Conservation (phyloP, 2,888 invertebrate species). For the Azorinus chamasolen region DNA sequence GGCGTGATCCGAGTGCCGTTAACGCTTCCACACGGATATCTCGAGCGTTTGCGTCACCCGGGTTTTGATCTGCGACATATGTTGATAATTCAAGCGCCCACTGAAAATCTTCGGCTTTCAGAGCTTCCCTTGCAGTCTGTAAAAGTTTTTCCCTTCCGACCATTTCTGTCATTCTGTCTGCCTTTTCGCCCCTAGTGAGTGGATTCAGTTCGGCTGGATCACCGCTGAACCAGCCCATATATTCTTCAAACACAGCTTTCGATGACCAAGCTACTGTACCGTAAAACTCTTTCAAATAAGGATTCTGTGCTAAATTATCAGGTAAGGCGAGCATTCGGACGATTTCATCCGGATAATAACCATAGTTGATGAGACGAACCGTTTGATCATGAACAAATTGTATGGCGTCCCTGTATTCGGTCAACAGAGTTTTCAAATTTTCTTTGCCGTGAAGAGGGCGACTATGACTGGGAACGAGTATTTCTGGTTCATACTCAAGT, state of each 20-base stretch:
- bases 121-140: conserved; percentile 65
- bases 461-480: conserved; percentile 81
- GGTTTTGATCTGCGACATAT: conserved; percentile 56
- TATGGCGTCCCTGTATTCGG: conserved; percentile 79
- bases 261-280: conserved; percentile 82
- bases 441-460: conserved; percentile 72
- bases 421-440: conserved; percentile 62
- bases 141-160: conserved; percentile 63
- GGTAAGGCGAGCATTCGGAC: conserved; percentile 74
- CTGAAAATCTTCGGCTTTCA: conserved; percentile 70
- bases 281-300: conserved; percentile 79
- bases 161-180: conserved; percentile 69
- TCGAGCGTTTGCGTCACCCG: conserved; percentile 61
- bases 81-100: conserved; percentile 79
- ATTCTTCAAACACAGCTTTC: conserved; percentile 71
- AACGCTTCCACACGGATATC: conserved; percentile 71
- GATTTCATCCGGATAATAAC: conserved; percentile 81
- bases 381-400: conserved; percentile 83
- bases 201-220: conserved; percentile 74
- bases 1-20: conserved; percentile 65
- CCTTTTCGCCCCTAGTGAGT: conserved; percentile 66
- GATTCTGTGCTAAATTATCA: conserved; percentile 65
- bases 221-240: conserved; percentile 77
- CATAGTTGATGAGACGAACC: conserved; percentile 79
- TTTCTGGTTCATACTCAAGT: conserved; percentile 71